Evolutionary conservation across 2,888 invertebrate genomes (phyloP).

Genomic region (Clepsis dumicolana): DNA sequence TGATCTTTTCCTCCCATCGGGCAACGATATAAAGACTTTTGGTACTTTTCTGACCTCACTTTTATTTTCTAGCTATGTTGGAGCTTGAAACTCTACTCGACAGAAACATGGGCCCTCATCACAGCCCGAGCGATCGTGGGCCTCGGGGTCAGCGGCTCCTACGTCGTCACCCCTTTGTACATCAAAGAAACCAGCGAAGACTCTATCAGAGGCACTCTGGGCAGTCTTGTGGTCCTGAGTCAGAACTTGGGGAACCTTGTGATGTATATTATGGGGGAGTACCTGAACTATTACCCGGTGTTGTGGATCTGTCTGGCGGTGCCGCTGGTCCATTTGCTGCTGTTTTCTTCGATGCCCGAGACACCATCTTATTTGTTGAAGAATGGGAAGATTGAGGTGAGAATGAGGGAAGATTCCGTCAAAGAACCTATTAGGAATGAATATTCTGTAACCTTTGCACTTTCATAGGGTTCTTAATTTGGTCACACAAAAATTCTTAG

Average conservation of each 20-base stretch:
- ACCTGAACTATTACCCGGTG: constrained; percentile 71
- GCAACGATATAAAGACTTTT: too few species aligned
- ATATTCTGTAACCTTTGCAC: too few species aligned
- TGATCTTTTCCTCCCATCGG: too few species aligned
- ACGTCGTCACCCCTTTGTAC: constrained; percentile 79
- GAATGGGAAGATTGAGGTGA: constrained; percentile 76
- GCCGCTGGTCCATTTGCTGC: constrained; percentile 71
- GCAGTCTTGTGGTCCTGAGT: constrained; percentile 74
- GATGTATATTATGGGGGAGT: constrained; percentile 76
- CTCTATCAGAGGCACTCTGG: constrained; percentile 74
- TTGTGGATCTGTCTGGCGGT: constrained; percentile 76
- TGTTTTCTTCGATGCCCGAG: constrained; percentile 78
- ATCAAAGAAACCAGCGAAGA: constrained; percentile 82
- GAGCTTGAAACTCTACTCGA: constrained; percentile 75
- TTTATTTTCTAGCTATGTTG: constrained; percentile 70
- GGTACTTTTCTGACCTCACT: neutral
- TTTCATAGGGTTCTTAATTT: too few species aligned
- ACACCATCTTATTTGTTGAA: constrained; percentile 78
- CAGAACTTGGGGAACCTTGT: constrained; percentile 77
- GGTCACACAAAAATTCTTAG: too few species aligned
- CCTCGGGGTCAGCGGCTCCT: constrained; percentile 74
- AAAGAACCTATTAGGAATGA: too few species aligned
- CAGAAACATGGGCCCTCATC: constrained; percentile 77
- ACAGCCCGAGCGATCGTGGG: constrained; percentile 76
- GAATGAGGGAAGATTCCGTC: constrained; percentile 38